A percentile compares a stretch with the other conserved stretches of the same genome.
Conservation (phyloP, 2,797 vertebrate genomes). For the Philypnodon macrostomus region DNA sequence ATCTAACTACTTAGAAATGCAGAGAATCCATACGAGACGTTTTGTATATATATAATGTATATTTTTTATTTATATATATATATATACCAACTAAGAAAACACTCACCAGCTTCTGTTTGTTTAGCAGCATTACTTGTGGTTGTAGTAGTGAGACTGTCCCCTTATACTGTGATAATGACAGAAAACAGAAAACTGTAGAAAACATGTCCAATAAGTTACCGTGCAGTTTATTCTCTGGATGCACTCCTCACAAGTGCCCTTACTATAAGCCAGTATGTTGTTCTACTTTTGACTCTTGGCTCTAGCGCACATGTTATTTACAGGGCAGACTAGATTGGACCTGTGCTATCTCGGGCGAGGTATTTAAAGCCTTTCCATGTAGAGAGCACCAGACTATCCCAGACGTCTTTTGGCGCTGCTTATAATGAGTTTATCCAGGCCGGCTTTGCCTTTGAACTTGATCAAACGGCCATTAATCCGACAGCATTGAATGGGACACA, state of each 20-base stretch:
- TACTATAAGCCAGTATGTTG: slow-evolving; percentile 37
- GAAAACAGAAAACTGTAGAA: slow-evolving; percentile 2
- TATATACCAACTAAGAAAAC: not conserved
- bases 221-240: not conserved
- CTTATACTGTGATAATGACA: not conserved
- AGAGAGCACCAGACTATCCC: slow-evolving; percentile 40
- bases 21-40: slow-evolving; percentile 23
- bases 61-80: too few relatives aligned
- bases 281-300: slow-evolving; percentile 47
- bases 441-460: slow-evolving; percentile 66
- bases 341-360: slow-evolving; percentile 40
- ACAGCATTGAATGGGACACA: slow-evolving; percentile 53
- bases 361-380: slow-evolving; percentile 61
- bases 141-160: too few relatives aligned
- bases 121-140: too few relatives aligned
- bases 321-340: slow-evolving; percentile 47
- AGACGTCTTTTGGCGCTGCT: slow-evolving; percentile 42
- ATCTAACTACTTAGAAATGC: slow-evolving; percentile 11
- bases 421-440: slow-evolving; percentile 65
- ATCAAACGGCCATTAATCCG: slow-evolving; percentile 68
- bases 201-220: not conserved
- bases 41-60: too few relatives aligned
- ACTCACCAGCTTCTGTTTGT: not conserved
- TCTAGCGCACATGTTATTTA: slow-evolving; percentile 45
- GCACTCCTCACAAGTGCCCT: not conserved